Conservation (phyloP, 2,888 invertebrate genomes). For the Limnephilus marmoratus region DNA sequence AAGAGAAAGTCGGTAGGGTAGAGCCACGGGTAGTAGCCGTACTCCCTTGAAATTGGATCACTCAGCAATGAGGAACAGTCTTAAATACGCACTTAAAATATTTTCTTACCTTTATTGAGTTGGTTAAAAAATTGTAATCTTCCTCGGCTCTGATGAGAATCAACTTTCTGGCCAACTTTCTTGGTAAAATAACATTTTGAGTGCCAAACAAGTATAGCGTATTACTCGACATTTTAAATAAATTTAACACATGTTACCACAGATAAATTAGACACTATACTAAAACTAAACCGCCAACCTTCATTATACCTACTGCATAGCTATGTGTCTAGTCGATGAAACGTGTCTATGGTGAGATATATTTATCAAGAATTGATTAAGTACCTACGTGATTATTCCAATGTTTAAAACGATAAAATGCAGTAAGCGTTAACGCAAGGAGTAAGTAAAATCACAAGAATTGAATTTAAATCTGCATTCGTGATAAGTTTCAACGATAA, state of each 20-base stretch:
- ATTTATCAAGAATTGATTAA: not conserved
- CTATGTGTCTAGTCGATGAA: not conserved
- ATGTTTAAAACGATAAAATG: not conserved
- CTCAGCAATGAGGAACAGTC: no score
- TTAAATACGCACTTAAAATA: not conserved
- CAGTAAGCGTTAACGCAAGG: not conserved
- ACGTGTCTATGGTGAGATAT: not conserved
- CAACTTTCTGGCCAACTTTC: conserved; percentile 52
- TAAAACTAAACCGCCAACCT: not conserved
- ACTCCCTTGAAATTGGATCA: no score
- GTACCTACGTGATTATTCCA: not conserved
- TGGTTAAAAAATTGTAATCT: conserved; percentile 37
- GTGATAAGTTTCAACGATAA: not conserved
- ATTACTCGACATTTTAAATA: conserved; percentile 37
- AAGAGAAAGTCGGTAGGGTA: no score
- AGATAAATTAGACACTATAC: not conserved
- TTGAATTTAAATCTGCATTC: not conserved
- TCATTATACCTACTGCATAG: not conserved
- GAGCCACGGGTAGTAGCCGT: no score
- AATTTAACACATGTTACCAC: not conserved
- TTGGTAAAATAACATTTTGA: conserved; percentile 49
- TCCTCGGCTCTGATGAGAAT: conserved; percentile 38
- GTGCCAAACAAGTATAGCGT: conserved; percentile 34
- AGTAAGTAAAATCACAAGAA: not conserved
- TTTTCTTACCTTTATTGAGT: conserved; percentile 39